Evolutionary conservation across 1,140 invertebrate species (phyloP).

Genomic region (Brachionus rubens): DNA sequence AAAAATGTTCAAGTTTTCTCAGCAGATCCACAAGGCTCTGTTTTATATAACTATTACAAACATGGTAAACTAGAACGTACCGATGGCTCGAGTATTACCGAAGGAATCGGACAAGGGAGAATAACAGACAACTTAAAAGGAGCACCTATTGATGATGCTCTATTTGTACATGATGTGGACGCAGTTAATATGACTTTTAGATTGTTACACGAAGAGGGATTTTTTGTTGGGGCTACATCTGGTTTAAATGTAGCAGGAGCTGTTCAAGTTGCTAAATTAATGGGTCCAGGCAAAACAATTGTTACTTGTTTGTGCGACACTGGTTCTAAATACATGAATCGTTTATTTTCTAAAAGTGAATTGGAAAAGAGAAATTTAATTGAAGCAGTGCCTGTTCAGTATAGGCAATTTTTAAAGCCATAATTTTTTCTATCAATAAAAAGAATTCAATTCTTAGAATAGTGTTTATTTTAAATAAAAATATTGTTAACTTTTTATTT

Average conservation of each 20-base stretch:
- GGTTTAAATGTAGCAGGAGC: slow-evolving; percentile 59
- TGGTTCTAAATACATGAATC: slow-evolving; percentile 51
- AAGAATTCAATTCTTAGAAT: background rate
- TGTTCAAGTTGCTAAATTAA: slow-evolving; percentile 52
- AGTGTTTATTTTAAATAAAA: slow-evolving; percentile 3
- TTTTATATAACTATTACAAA: slow-evolving; percentile 58
- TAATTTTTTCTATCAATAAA: background rate
- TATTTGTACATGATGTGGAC: slow-evolving; percentile 54
- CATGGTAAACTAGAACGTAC: slow-evolving; percentile 57
- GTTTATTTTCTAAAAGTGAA: slow-evolving; percentile 34
- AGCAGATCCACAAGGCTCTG: slow-evolving; percentile 60
- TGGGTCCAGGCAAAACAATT: slow-evolving; percentile 59
- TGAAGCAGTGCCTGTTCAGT: slow-evolving; percentile 26
- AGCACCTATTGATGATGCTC: slow-evolving; percentile 57
- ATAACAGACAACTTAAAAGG: slow-evolving; percentile 58
- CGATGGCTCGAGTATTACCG: slow-evolving; percentile 58
- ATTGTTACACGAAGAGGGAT: slow-evolving; percentile 58
- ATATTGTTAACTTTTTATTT: no score
- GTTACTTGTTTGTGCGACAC: slow-evolving; percentile 60
- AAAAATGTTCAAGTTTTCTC: slow-evolving; percentile 54
- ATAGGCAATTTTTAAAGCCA: slow-evolving; percentile 41
- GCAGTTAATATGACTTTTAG: slow-evolving; percentile 58
- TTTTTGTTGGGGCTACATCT: slow-evolving; percentile 59
- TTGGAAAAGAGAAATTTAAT: slow-evolving; percentile 42
- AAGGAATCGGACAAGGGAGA: slow-evolving; percentile 60